Conservation (phyloP, 1,140 invertebrate species). For the Mesaphorura yosii region DNA sequence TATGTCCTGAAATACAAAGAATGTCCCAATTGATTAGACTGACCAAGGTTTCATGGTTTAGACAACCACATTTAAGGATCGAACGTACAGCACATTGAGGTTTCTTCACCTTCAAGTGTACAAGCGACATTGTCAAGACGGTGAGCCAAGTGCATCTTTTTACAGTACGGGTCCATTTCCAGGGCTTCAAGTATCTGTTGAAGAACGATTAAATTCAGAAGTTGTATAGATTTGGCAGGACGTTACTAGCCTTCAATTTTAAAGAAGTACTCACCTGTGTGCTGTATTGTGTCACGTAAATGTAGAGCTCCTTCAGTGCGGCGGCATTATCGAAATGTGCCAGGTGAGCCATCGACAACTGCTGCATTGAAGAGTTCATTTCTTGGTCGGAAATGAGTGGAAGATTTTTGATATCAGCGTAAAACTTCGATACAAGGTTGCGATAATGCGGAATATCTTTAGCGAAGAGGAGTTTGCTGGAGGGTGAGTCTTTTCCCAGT, state of each 20-base stretch:
- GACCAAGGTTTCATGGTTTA: constrained; percentile 33
- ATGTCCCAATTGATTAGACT: constrained; percentile 33
- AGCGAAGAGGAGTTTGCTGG: constrained; percentile 85
- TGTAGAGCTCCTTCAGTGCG: constrained; percentile 84
- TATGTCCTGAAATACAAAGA: neutral
- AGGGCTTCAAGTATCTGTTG: constrained; percentile 63
- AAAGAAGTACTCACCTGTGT: constrained; percentile 56
- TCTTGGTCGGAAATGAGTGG: constrained; percentile 84
- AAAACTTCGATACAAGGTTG: constrained; percentile 77
- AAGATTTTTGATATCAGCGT: constrained; percentile 66
- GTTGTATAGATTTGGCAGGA: neutral
- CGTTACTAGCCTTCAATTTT: too few relatives aligned
- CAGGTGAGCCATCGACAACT: constrained; percentile 69
- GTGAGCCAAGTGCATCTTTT: constrained; percentile 75
- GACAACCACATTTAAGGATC: neutral
- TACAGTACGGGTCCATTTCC: constrained; percentile 64
- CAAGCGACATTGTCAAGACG: constrained; percentile 80
- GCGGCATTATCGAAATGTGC: constrained; percentile 82
- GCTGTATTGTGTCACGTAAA: constrained; percentile 86
- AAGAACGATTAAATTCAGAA: constrained; percentile 30
- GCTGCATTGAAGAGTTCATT: constrained; percentile 81
- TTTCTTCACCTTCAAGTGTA: constrained; percentile 68
- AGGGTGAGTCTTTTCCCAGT: constrained; percentile 85
- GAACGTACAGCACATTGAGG: constrained; percentile 40
- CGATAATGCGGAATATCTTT: constrained; percentile 85